Base-by-base conservation (phyloP, 2,888 invertebrate genomes). In the Caenorhabditis zanzibari region DNA sequence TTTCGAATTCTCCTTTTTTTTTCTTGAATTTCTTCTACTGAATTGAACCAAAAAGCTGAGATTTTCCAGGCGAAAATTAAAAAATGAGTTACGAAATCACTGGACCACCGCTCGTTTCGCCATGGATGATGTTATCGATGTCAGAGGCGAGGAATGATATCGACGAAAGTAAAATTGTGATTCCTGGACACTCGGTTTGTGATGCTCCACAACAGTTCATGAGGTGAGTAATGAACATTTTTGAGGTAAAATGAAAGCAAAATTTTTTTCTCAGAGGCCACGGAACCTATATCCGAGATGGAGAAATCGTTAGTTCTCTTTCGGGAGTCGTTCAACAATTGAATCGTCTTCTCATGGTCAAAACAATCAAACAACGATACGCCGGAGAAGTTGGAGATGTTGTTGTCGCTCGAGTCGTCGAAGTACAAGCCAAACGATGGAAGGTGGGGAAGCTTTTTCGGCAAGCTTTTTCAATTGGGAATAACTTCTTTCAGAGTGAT, bases 321-420 rank as follows among this genome's bases (percentile, higher is more conserved):
- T 97, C 97, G 49, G 99, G 99, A 28, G 95, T 96, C 22, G 95
- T 97, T 92, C 96, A 97, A 92, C 95, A 96, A 94, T 96, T 98
- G 0, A 98, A 98, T 93, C 97, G 97, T 93, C 94, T 99, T 77
- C 95, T 98, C 82, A 96, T 96, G 68, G 95, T 99, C 4, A 95
- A 95, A 87, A 97, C 98, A 0, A 93, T 97, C 9, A 97, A 97
- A 92, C 96, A 96, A 91, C 95, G 97, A 82, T 94, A 94, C 86
- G 92, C 92, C 86, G 94, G 94, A 10, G 97, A 98, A 94, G 96
- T 98, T 72, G 98, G 98, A 0, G 98, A 99, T 93, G 97, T 99
- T 1, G 95, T 99, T 12, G 96, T 99, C 6, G 99, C 97, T 0
- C 94, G 99, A 64, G 95, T 99, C 35, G 95, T 96, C 0, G 97